A percentile compares a stretch with the other conserved stretches of the same genome.
These are phyloP conservation scores for Timandra comae DNA, from an alignment of 2,888 invertebrate species.

Conservation along the genomic window DNA sequence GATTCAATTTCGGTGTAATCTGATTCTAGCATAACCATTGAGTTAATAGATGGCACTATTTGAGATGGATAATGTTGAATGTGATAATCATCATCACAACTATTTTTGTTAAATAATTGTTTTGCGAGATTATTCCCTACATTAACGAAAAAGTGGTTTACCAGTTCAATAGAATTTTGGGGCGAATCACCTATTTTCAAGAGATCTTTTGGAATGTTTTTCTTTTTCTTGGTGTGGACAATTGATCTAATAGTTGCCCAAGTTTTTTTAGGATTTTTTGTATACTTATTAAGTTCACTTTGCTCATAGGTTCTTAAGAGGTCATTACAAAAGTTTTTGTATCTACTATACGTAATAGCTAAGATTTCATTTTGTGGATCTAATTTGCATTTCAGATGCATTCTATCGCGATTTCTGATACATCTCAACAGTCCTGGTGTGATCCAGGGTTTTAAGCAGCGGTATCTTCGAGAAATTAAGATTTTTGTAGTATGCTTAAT, in stretches of 20 bases:
- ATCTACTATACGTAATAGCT: not conserved
- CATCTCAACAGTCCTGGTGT: not conserved
- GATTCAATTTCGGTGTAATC: not conserved
- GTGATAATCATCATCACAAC: not conserved
- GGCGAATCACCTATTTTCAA: not conserved
- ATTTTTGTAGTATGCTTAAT: no score
- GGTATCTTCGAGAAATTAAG: no score
- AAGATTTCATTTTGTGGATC: not conserved
- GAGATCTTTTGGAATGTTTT: not conserved
- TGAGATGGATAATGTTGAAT: not conserved
- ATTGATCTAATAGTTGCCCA: not conserved
- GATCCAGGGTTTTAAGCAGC: constrained; percentile 1
- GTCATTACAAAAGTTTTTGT: not conserved
- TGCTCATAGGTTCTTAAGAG: not conserved
- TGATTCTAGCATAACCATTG: not conserved
- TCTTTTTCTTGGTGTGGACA: not conserved
- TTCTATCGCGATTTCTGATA: not conserved
- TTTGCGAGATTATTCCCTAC: not conserved
- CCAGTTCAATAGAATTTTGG: not conserved
- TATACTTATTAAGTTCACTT: not conserved
- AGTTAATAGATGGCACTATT: not conserved
- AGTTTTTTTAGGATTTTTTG: not conserved
- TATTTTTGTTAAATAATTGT: no score
- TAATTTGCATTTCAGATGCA: not conserved
- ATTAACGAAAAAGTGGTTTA: not conserved